These are phyloP conservation scores for Spilogale gracilis DNA, from an alignment of 2,113 vertebrate genomes.

Conservation along the genomic window DNA sequence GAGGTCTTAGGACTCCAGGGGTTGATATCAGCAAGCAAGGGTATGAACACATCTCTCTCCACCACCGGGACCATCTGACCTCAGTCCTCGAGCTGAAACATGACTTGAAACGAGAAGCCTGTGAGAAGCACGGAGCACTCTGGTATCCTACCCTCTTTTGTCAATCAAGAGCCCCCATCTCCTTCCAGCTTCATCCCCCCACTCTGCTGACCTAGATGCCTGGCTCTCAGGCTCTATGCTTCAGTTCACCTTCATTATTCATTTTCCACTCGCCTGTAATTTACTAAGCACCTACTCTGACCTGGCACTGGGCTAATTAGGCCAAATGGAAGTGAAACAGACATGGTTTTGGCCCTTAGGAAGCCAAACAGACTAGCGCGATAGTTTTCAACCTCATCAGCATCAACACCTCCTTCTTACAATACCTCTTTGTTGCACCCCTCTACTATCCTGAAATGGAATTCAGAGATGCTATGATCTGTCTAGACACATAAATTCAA, in stretches of 20 bases:
- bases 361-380: neutral
- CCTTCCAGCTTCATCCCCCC: neutral
- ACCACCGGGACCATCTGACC: neutral
- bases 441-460: slow-evolving; percentile 45
- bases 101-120: neutral
- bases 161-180: neutral
- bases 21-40: neutral
- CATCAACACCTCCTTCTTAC: neutral
- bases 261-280: neutral
- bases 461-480: neutral
- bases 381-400: neutral
- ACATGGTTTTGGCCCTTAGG: neutral
- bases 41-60: neutral
- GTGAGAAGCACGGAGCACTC: neutral
- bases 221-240: slow-evolving; percentile 12
- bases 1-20: neutral
- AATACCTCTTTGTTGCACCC: neutral
- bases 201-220: slow-evolving; percentile 21
- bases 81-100: neutral
- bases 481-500: neutral
- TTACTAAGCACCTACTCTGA: slow-evolving; percentile 61
- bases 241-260: slow-evolving; percentile 53
- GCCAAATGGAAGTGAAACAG: slow-evolving; percentile 52
- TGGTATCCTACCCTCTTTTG: neutral
- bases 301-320: slow-evolving; percentile 44